Conservation (phyloP, 2,797 vertebrate species). For the Ptychobarbus kaznakovi region DNA sequence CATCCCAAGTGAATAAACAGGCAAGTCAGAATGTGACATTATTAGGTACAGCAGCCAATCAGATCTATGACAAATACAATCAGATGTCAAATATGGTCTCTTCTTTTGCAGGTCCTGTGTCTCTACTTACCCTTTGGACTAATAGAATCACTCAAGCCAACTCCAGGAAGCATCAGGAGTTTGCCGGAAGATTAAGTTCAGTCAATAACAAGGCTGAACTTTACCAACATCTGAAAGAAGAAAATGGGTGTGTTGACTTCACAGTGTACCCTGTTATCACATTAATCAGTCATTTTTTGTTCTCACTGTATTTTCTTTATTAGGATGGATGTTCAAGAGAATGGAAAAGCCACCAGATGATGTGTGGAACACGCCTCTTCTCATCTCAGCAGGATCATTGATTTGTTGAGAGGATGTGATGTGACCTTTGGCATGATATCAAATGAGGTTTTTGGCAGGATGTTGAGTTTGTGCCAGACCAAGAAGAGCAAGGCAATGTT, state of each 20-base stretch:
- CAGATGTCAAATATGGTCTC: background rate
- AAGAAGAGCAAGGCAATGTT: background rate
- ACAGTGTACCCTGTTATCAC: background rate
- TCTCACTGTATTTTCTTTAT: constrained; percentile 44
- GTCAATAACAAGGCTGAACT: constrained; percentile 95
- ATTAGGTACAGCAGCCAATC: constrained; percentile 1
- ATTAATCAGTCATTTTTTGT: constrained; percentile 1
- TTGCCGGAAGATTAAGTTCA: constrained; percentile 89
- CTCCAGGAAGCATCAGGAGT: constrained; percentile 97
- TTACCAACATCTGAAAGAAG: constrained; percentile 97
- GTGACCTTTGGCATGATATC: constrained; percentile 39
- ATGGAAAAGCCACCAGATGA: constrained; percentile 93
- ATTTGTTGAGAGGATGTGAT: constrained; percentile 25
- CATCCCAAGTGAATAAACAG: constrained; percentile 12
- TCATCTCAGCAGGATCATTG: constrained; percentile 32
- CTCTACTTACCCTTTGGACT: constrained; percentile 94
- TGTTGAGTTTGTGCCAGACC: constrained; percentile 23
- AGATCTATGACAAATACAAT: background rate
- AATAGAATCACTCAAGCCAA: constrained; percentile 94
- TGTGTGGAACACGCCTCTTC: constrained; percentile 61
- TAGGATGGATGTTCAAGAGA: constrained; percentile 94
- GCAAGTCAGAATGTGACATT: constrained; percentile 6
- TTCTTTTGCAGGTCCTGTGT: constrained; percentile 86
- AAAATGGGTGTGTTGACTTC: constrained; percentile 87
- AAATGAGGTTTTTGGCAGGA: constrained; percentile 27